Evolutionary conservation across 1,140 invertebrate species (phyloP).

Genomic region (Epicauta chinensis): DNA sequence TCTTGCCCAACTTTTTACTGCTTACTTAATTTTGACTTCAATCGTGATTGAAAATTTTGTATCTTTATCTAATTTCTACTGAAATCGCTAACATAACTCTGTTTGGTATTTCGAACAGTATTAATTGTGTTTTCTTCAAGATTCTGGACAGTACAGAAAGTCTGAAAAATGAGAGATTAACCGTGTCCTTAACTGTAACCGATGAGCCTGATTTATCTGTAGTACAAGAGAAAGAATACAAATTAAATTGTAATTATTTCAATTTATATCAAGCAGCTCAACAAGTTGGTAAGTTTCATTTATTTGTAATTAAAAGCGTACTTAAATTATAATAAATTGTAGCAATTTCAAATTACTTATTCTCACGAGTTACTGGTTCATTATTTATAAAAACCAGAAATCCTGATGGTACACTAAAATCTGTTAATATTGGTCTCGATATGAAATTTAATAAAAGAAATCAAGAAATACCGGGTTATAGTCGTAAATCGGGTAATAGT

Average conservation of each 20-base stretch:
- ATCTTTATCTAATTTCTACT: too few species aligned
- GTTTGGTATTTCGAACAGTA: too few species aligned
- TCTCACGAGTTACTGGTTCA: constrained; percentile 79
- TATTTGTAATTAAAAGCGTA: too few species aligned
- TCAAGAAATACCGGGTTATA: constrained; percentile 72
- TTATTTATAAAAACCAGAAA: constrained; percentile 57
- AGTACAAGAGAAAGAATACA: constrained; percentile 34
- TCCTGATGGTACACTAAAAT: constrained; percentile 25
- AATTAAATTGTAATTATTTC: constrained; percentile 36
- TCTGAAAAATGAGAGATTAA: constrained; percentile 37
- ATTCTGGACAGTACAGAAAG: constrained; percentile 40
- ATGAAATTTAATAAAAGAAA: constrained; percentile 85
- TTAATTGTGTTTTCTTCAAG: constrained; percentile 21
- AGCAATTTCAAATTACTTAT: constrained; percentile 53
- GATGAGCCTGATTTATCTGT: constrained; percentile 43
- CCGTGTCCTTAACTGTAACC: constrained; percentile 39
- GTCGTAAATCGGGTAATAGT: constrained; percentile 58
- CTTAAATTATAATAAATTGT: neutral
- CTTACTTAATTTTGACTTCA: too few species aligned
- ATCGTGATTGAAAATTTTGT: too few species aligned
- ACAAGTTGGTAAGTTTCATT: constrained; percentile 23
- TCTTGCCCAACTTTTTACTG: too few species aligned
- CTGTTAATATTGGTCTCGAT: constrained; percentile 81
- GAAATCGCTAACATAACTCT: too few species aligned
- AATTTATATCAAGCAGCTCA: constrained; percentile 31